These are phyloP conservation scores for Allobates femoralis DNA, from an alignment of 2,797 vertebrate genomes.

Conservation along the genomic window DNA sequence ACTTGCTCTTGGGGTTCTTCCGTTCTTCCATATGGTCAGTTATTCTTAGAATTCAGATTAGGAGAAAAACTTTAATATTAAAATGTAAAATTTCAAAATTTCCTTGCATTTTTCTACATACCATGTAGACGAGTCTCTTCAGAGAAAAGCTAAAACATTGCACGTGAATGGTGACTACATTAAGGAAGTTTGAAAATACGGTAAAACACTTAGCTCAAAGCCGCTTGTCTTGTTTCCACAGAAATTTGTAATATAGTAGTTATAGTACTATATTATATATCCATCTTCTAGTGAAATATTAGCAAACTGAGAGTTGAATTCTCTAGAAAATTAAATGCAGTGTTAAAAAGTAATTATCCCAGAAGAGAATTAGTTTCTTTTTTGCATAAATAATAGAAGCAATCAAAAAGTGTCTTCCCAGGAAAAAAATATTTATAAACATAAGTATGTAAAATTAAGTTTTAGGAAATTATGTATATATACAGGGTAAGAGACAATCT, in stretches of 20 bases:
- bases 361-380: constrained; percentile 4
- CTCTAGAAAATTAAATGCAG: constrained; percentile 20
- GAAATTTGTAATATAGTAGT: not conserved
- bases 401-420: constrained; percentile 30
- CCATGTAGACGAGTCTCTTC: too few species aligned
- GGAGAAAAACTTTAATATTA: too few species aligned
- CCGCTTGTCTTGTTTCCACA: not conserved
- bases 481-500: constrained; percentile 9
- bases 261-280: constrained; percentile 4
- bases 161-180: too few species aligned
- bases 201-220: not conserved
- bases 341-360: constrained; percentile 40
- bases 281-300: constrained; percentile 12
- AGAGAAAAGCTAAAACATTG: too few species aligned
- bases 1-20: too few species aligned
- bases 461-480: constrained; percentile 8
- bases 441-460: constrained; percentile 37
- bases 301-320: constrained; percentile 17
- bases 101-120: too few species aligned
- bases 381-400: constrained; percentile 30
- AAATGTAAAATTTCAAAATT: too few species aligned
- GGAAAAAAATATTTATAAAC: constrained; percentile 13
- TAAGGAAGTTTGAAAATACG: not conserved
- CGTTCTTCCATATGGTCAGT: too few species aligned
- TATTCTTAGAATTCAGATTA: too few species aligned